phyloP scores from a whole-genome alignment of 2,888 invertebrate species.

The Azorinus chamasolen region DNA sequence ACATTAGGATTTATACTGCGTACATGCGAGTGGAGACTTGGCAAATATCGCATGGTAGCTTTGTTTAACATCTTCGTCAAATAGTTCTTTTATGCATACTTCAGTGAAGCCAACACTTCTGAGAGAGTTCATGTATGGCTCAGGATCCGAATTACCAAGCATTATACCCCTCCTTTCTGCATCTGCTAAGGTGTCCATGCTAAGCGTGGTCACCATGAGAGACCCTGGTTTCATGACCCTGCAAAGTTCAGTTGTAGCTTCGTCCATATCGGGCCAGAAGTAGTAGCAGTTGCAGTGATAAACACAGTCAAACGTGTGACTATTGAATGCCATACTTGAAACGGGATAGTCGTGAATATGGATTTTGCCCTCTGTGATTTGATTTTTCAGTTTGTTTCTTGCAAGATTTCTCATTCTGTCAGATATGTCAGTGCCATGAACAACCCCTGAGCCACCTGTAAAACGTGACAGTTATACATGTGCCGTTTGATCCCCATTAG shows the following conservation, averaged over 20 bases:
- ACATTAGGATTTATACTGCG: too few species aligned
- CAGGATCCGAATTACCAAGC: slow-evolving; percentile 69
- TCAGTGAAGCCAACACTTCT: slow-evolving; percentile 74
- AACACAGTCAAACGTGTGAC: slow-evolving; percentile 75
- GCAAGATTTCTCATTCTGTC: slow-evolving; percentile 72
- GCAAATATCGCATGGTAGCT: too few species aligned
- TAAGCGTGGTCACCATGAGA: slow-evolving; percentile 77
- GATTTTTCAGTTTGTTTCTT: slow-evolving; percentile 33
- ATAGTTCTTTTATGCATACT: slow-evolving; percentile 67
- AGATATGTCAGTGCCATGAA: slow-evolving; percentile 80
- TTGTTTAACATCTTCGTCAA: too few species aligned
- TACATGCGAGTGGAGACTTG: too few species aligned
- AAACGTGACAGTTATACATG: too few species aligned
- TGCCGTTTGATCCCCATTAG: too few species aligned
- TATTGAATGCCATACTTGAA: slow-evolving; percentile 69
- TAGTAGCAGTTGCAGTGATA: slow-evolving; percentile 83
- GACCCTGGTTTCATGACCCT: slow-evolving; percentile 80
- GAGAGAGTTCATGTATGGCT: slow-evolving; percentile 75
- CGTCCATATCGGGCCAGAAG: too few species aligned
- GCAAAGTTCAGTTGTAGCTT: slow-evolving; percentile 69
- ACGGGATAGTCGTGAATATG: slow-evolving; percentile 67
- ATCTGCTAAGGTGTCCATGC: too few species aligned
- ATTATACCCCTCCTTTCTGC: slow-evolving; percentile 62
- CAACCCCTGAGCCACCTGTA: slow-evolving; percentile 75
- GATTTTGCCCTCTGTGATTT: slow-evolving; percentile 71